phyloP scores from a whole-genome alignment of 1,140 invertebrate species.

The Cardiocondyla obscurior region DNA sequence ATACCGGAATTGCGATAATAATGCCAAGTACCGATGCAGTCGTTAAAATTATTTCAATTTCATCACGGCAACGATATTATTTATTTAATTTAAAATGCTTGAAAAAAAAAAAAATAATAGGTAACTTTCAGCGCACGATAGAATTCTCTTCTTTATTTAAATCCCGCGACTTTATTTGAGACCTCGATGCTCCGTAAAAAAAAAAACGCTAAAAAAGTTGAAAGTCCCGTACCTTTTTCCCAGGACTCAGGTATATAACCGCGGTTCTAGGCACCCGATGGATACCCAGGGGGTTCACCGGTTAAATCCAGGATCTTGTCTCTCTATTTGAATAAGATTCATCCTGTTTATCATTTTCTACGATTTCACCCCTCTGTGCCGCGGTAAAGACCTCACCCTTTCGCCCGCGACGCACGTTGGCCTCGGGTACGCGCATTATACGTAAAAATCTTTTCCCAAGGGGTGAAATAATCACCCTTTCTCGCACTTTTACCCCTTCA shows the following conservation, averaged over 20 bases:
- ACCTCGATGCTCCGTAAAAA: constrained; percentile 54
- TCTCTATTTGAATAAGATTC: constrained; percentile 83
- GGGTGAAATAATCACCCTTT: constrained; percentile 74
- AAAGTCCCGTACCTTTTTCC: constrained; percentile 75
- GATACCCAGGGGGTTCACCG: constrained; percentile 62
- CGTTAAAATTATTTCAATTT: not conserved
- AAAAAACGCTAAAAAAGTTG: constrained; percentile 60
- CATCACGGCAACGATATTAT: not conserved
- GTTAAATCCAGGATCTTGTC: constrained; percentile 79
- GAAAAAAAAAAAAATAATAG: constrained; percentile 17
- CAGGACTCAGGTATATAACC: constrained; percentile 75
- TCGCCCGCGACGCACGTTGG: constrained; percentile 37
- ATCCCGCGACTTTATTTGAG: constrained; percentile 55
- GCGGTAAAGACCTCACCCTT: constrained; percentile 56
- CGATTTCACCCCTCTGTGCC: constrained; percentile 73
- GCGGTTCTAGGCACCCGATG: constrained; percentile 55
- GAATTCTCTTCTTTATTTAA: constrained; percentile 45
- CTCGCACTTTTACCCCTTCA: constrained; percentile 65
- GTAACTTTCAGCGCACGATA: constrained; percentile 15
- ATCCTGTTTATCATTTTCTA: constrained; percentile 82
- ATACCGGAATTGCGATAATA: not conserved
- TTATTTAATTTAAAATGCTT: not conserved
- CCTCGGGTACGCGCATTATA: constrained; percentile 59
- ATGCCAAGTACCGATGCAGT: not conserved
- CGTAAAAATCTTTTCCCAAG: constrained; percentile 80